Evolutionary conservation across 2,888 invertebrate genomes (phyloP).

Genomic region (Bursaphelenchus okinawaensis): DNA sequence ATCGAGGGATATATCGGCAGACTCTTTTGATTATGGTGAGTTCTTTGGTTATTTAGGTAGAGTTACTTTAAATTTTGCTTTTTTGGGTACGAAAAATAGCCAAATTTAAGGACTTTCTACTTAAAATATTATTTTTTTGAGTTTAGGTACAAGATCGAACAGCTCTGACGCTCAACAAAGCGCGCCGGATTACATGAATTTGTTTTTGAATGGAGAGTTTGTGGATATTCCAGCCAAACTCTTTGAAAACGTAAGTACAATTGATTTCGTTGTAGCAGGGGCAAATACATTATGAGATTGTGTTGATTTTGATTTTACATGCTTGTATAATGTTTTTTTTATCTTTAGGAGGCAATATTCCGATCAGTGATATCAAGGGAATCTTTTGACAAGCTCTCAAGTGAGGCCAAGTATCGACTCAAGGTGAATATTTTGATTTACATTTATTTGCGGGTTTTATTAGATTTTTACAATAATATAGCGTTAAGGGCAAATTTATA

Average conservation of each 20-base stretch:
- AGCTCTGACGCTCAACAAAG: background rate
- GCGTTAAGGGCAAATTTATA: no score
- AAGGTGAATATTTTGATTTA: conserved; percentile 8
- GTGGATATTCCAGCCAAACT: conserved; percentile 13
- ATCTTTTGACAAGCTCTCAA: conserved; percentile 16
- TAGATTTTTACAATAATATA: no score
- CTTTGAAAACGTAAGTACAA: conserved; percentile 2
- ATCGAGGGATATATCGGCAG: background rate
- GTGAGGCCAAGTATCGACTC: conserved; percentile 9
- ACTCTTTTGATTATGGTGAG: background rate
- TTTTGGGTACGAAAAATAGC: no score
- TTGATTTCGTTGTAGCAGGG: no score
- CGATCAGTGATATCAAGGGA: conserved; percentile 19
- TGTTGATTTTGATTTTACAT: background rate
- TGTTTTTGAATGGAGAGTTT: conserved; percentile 6
- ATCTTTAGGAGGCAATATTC: conserved; percentile 20
- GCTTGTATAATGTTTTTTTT: background rate
- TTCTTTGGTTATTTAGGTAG: background rate
- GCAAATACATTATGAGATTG: no score
- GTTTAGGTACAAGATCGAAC: conserved; percentile 1
- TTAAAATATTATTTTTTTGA: background rate
- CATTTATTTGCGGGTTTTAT: no score
- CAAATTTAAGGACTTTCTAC: no score
- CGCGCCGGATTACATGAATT: conserved; percentile 2
- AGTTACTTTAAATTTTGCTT: no score